Conservation (phyloP, 2,113 vertebrate species). For the Entomyzon cyanotis region DNA sequence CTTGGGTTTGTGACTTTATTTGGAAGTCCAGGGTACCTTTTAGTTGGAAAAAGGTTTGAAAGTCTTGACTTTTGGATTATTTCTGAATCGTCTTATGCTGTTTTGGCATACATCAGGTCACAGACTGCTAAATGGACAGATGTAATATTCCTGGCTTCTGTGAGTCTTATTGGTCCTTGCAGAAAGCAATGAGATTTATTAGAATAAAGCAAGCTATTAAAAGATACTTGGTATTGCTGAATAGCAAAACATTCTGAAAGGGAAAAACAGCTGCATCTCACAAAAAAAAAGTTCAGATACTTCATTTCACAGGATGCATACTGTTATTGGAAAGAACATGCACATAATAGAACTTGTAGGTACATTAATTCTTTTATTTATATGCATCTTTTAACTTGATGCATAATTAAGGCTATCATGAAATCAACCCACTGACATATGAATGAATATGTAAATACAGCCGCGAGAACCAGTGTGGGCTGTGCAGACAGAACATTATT, state of each 20-base stretch:
- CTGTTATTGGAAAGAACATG: not conserved
- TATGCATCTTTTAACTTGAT: not conserved
- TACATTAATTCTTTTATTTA: not conserved
- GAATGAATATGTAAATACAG: not conserved
- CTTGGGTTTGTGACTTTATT: not conserved
- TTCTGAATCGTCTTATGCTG: not conserved
- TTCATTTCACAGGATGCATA: not conserved
- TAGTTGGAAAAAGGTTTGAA: not conserved
- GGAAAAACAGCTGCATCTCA: not conserved
- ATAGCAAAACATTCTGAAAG: not conserved
- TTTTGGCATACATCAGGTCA: not conserved
- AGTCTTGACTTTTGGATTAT: not conserved
- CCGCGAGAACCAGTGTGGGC: not conserved
- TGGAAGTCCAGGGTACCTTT: not conserved
- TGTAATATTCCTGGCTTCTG: not conserved
- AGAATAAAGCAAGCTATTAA: not conserved
- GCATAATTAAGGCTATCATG: not conserved
- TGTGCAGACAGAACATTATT: not conserved
- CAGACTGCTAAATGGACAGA: not conserved
- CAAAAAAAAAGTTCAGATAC: not conserved
- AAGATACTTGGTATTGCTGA: not conserved
- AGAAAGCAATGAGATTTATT: not conserved
- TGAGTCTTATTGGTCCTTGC: not conserved
- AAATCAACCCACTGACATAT: not conserved
- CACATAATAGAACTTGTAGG: not conserved